phyloP scores from a whole-genome alignment of 92 coral and sea anemone genomes.

The Scolanthus callimorphus region DNA sequence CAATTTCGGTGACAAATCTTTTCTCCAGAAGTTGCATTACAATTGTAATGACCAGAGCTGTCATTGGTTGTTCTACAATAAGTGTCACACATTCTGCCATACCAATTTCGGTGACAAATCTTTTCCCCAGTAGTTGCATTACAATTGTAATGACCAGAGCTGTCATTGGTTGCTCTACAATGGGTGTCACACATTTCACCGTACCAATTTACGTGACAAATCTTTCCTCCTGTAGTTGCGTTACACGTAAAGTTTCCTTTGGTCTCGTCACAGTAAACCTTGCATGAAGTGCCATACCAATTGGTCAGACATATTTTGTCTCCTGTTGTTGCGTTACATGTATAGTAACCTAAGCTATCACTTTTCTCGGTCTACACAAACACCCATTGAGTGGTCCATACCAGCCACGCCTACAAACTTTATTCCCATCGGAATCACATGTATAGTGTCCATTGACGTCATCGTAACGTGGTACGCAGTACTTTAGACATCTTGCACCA shows the following conservation, averaged over 20 bases:
- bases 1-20: constrained; percentile 29
- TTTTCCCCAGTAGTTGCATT: constrained; percentile 38
- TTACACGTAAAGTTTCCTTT: constrained; percentile 17
- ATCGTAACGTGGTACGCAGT: constrained; percentile 33
- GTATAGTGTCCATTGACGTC: constrained; percentile 32
- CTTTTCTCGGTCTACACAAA: constrained; percentile 38
- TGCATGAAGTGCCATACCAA: constrained; percentile 25
- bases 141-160: constrained; percentile 63
- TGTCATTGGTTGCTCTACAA: constrained; percentile 42
- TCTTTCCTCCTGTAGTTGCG: constrained; percentile 19
- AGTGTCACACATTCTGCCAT: constrained; percentile 34
- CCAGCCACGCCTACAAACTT: constrained; percentile 27
- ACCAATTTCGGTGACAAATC: constrained; percentile 54
- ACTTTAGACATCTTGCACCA: constrained; percentile 26
- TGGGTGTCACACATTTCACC: constrained; percentile 49
- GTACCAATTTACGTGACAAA: constrained; percentile 37
- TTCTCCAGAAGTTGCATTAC: constrained; percentile 47
- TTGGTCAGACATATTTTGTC: constrained; percentile 16
- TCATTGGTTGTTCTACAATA: constrained; percentile 41
- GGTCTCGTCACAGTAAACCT: constrained; percentile 3
- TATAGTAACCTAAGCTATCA: constrained; percentile 60
- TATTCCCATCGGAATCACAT: constrained; percentile 33
- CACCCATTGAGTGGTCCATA: constrained; percentile 25
- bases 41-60: constrained; percentile 51
- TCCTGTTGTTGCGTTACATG: constrained; percentile 53